Conservation (phyloP, 1,140 invertebrate species). For the Chrysomallon squamiferum region DNA sequence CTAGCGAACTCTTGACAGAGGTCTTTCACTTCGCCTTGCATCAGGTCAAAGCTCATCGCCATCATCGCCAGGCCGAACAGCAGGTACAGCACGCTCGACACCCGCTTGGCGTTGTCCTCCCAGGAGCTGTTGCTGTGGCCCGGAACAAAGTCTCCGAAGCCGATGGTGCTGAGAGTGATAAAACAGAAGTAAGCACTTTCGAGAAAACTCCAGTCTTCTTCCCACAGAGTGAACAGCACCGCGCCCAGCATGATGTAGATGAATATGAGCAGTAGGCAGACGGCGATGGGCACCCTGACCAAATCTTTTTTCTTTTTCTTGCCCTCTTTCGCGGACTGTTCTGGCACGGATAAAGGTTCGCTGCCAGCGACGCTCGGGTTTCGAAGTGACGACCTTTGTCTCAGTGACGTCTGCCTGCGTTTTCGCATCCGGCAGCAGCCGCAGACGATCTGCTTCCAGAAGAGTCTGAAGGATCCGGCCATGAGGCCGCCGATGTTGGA, state of each 20-base stretch:
- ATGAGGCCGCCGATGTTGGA: slow-evolving; percentile 95
- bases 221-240: slow-evolving; percentile 52
- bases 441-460: slow-evolving; percentile 22
- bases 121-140: slow-evolving; percentile 40
- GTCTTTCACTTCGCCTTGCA: slow-evolving; percentile 86
- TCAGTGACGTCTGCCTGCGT: neutral
- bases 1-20: too few relatives aligned
- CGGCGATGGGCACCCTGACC: slow-evolving; percentile 50
- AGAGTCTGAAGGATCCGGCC: slow-evolving; percentile 16
- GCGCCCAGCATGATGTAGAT: slow-evolving; percentile 58
- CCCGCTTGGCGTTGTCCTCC: slow-evolving; percentile 43
- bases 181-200: slow-evolving; percentile 95
- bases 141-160: slow-evolving; percentile 78
- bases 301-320: neutral
- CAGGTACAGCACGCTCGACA: slow-evolving; percentile 74
- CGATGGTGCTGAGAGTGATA: slow-evolving; percentile 77
- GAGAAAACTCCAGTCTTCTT: slow-evolving; percentile 73
- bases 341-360: neutral
- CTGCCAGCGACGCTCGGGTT: neutral
- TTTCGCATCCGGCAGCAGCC: neutral
- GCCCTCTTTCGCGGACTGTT: neutral
- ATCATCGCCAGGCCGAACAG: slow-evolving; percentile 87
- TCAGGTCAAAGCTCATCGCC: slow-evolving; percentile 90
- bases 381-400: too few relatives aligned
- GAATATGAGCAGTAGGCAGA: slow-evolving; percentile 50